A percentile compares a stretch with the other conserved stretches of the same genome.
Evolutionary conservation across 2,113 vertebrate species (phyloP).

Genomic region (Onychostruthus taczanowskii): DNA sequence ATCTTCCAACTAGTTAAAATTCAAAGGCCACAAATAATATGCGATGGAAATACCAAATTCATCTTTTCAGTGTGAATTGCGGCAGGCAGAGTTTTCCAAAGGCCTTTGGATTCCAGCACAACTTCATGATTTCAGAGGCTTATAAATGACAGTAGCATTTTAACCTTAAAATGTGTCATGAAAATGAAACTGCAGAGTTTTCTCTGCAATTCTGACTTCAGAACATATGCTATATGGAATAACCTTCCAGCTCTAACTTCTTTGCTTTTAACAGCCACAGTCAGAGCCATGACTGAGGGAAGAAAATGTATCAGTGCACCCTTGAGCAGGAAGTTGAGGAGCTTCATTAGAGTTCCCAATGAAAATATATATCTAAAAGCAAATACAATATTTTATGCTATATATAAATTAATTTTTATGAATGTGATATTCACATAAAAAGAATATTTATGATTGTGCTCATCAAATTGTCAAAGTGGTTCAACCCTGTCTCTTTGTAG

Average conservation of each 20-base stretch:
- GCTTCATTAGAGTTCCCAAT: not conserved
- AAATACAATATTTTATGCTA: not conserved
- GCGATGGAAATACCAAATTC: not conserved
- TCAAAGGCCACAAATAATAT: not conserved
- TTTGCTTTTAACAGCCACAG: not conserved
- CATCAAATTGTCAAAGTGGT: not conserved
- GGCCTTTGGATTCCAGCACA: not conserved
- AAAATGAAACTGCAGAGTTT: slow-evolving; percentile 6
- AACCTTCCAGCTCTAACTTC: not conserved
- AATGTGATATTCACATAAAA: not conserved
- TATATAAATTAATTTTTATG: not conserved
- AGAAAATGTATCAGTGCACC: not conserved
- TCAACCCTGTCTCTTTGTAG: not conserved
- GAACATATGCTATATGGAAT: not conserved
- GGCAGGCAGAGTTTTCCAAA: not conserved
- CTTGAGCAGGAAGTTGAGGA: not conserved
- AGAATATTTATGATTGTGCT: not conserved
- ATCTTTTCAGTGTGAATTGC: not conserved
- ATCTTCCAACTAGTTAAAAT: not conserved
- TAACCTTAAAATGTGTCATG: slow-evolving; percentile 5
- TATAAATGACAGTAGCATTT: not conserved
- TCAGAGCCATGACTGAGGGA: not conserved
- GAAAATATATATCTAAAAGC: not conserved
- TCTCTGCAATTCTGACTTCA: not conserved
- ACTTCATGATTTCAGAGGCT: not conserved